Base-by-base conservation (phyloP, 2,888 invertebrate genomes). In the Eristalinus sepulchralis region DNA sequence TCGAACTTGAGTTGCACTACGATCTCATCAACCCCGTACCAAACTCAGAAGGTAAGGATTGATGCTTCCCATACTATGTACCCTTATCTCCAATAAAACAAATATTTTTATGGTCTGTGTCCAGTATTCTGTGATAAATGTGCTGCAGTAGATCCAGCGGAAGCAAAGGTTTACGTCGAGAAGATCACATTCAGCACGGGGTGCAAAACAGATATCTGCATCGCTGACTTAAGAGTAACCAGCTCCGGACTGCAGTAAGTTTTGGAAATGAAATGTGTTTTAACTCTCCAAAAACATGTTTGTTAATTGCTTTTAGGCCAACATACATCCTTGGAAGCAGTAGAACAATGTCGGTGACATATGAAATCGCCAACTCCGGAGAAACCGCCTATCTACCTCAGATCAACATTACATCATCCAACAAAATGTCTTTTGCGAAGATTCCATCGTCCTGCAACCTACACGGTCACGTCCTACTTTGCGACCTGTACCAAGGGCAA, bases 381-480 rank as follows among this genome's bases (percentile, higher is more conserved):
- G 94, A 94, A 89, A 92, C 93, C 0, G 94, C 94, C 3, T 94
- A 93, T 88, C 89, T 93, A 60, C 92, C 94, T 0, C 92, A 93
- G 89, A 88, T 94, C 27, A 91, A 92, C 71, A 90, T 94, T 1
- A 91, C 91, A 11, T 91, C 94, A 36, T 93, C 94, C 1, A 91
- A 92, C 77, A 90, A 90, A 2, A 89, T 92, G 89, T 89, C 90
- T 13, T 92, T 92, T 64, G 91, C 92, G 1, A 90, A 90, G 77
- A 91, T 90, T 22, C 93, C 93, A 0, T 90, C 92, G 11, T 90
- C 90, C 31, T 93, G 93, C 81, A 88, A 88, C 24, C 85, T 85
- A 55, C 85, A 89, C 53, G 90, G 89, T 1, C 89, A 89, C 1
- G 88, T 90, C 0, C 90, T 92, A 84, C 68, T 92, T 31, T 92